phyloP scores from a whole-genome alignment of 2,113 vertebrate species.

The Equus przewalskii region DNA sequence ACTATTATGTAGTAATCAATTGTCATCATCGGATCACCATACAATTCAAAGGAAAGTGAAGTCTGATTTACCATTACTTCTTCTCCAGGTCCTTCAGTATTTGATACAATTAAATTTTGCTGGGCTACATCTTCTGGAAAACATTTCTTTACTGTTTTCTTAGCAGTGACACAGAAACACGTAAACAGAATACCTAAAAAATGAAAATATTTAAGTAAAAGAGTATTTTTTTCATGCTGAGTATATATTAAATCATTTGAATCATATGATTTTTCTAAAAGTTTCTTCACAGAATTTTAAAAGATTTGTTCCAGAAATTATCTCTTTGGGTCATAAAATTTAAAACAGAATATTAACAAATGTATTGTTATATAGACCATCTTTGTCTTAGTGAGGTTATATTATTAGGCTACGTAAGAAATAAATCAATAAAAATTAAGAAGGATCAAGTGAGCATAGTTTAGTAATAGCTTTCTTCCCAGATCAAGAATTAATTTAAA shows the following conservation, averaged over 20 bases:
- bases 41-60: not conserved
- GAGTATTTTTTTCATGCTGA: not conserved
- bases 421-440: not conserved
- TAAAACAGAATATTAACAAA: constrained; percentile 29
- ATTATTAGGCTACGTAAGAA: not conserved
- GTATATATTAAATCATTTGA: constrained; percentile 6
- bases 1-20: not conserved
- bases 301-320: not conserved
- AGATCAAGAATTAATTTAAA: not conserved
- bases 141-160: constrained; percentile 68
- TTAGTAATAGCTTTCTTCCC: not conserved
- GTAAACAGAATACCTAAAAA: constrained; percentile 88
- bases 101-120: constrained; percentile 94
- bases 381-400: not conserved
- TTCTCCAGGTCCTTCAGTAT: constrained; percentile 95
- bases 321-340: not conserved
- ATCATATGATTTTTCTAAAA: not conserved
- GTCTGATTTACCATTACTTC: constrained; percentile 91
- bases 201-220: not conserved
- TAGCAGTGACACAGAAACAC: constrained; percentile 85
- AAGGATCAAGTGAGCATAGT: not conserved
- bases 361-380: not conserved
- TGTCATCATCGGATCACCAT: not conserved
- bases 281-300: not conserved
- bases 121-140: constrained; percentile 90